A percentile compares a stretch with the other conserved stretches of the same genome.
Conservation (phyloP, 2,797 vertebrate species). For the Manis javanica region DNA sequence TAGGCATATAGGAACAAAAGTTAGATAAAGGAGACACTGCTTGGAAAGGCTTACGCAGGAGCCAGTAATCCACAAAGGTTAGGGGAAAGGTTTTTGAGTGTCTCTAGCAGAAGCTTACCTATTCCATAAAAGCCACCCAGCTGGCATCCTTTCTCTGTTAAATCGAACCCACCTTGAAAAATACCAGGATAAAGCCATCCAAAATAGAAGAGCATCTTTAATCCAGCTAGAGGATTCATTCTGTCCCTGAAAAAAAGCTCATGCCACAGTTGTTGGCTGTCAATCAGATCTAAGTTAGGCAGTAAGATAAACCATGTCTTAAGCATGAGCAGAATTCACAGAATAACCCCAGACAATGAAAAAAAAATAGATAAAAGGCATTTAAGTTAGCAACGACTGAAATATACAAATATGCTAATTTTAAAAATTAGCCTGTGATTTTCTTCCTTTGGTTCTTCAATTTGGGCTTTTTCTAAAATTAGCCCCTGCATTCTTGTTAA, state of each 20-base stretch:
- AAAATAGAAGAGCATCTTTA: slow-evolving; percentile 12
- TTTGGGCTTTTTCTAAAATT: slow-evolving; percentile 26
- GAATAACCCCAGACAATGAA: neutral
- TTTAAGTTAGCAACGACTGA: neutral
- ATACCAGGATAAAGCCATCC: slow-evolving; percentile 2
- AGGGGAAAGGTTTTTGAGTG: neutral
- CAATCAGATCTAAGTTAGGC: neutral
- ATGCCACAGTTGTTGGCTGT: neutral
- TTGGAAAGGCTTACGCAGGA: neutral
- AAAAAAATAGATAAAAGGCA: neutral
- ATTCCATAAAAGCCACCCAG: slow-evolving; percentile 46
- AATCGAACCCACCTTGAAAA: slow-evolving; percentile 19
- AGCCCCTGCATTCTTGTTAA: neutral
- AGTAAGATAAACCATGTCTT: neutral
- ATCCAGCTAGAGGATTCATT: neutral
- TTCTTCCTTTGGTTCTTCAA: neutral
- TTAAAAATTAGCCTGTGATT: neutral
- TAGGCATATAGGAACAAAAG: neutral
- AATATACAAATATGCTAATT: slow-evolving; percentile 6
- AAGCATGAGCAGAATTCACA: neutral
- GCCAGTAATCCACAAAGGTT: slow-evolving; percentile 17
- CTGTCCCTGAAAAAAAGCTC: neutral
- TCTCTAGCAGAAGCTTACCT: slow-evolving; percentile 32
- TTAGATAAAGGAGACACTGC: slow-evolving; percentile 15
- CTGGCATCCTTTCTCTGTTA: slow-evolving; percentile 27